These are phyloP conservation scores for Eilema sororculum DNA, from an alignment of 2,888 invertebrate genomes.

Conservation along the genomic window DNA sequence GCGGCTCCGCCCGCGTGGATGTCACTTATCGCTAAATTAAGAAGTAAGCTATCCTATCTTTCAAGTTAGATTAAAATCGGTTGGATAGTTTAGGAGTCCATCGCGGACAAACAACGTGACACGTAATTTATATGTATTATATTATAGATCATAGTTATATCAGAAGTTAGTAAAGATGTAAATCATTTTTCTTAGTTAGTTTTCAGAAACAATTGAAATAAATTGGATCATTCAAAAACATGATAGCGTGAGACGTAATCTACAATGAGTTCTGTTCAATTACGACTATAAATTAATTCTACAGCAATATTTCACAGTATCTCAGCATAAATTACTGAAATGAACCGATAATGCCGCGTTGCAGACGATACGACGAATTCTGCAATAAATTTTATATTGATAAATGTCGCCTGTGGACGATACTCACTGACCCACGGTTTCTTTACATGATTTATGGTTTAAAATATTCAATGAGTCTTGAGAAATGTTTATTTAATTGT, in stretches of 20 bases:
- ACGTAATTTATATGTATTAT: too few species aligned
- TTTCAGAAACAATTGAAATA: too few species aligned
- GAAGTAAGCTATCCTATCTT: too few species aligned
- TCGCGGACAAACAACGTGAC: too few species aligned
- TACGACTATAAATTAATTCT: not conserved
- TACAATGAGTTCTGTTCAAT: not conserved
- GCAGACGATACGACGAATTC: slow-evolving; percentile 21
- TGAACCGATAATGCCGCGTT: not conserved
- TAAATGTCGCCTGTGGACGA: slow-evolving; percentile 29
- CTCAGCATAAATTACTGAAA: not conserved
- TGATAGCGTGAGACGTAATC: not conserved
- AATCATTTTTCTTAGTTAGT: too few species aligned
- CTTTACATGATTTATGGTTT: slow-evolving; percentile 45
- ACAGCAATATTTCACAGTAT: not conserved
- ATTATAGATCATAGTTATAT: too few species aligned
- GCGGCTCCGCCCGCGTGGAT: too few species aligned
- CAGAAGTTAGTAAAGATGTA: too few species aligned
- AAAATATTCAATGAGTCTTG: slow-evolving; percentile 40
- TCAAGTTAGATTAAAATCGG: too few species aligned
- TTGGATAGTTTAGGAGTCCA: too few species aligned
- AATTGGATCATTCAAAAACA: too few species aligned
- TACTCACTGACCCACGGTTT: slow-evolving; percentile 26
- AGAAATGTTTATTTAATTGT: slow-evolving; percentile 49
- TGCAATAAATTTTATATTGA: slow-evolving; percentile 40
- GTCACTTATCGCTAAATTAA: too few species aligned